Conservation (phyloP, 2,888 invertebrate species). For the Limnephilus marmoratus region DNA sequence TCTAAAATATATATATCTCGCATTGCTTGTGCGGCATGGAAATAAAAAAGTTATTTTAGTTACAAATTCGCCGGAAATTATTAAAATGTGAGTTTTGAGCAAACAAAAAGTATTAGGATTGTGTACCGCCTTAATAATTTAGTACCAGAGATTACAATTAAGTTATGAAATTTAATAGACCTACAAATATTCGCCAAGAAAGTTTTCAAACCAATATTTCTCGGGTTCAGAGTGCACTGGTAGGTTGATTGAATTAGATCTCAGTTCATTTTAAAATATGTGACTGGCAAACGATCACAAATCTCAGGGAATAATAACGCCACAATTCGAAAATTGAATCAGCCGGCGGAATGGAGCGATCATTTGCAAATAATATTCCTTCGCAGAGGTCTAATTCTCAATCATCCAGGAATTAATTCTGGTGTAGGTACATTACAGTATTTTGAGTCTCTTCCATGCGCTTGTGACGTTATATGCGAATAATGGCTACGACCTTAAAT, state of each 20-base stretch:
- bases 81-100: no score
- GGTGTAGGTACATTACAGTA: background rate
- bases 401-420: background rate
- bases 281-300: background rate
- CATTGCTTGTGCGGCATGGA: no score
- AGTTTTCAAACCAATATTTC: background rate
- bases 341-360: background rate
- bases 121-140: no score
- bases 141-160: no score
- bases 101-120: no score
- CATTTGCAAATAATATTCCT: background rate
- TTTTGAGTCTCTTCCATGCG: background rate
- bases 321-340: slow-evolving; percentile 22
- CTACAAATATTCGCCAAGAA: background rate
- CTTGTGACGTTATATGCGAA: background rate
- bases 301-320: background rate
- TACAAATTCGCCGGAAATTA: no score
- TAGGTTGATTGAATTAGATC: background rate
- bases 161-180: no score
- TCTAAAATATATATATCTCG: no score
- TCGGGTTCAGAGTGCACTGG: background rate
- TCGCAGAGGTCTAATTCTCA: background rate
- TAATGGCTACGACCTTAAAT: background rate
- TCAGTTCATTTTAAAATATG: background rate
- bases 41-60: no score